Percentiles rank a stretch among this genome's conserved stretches.
Conservation (phyloP, 2,888 invertebrate genomes). For the Atethmia centrago region DNA sequence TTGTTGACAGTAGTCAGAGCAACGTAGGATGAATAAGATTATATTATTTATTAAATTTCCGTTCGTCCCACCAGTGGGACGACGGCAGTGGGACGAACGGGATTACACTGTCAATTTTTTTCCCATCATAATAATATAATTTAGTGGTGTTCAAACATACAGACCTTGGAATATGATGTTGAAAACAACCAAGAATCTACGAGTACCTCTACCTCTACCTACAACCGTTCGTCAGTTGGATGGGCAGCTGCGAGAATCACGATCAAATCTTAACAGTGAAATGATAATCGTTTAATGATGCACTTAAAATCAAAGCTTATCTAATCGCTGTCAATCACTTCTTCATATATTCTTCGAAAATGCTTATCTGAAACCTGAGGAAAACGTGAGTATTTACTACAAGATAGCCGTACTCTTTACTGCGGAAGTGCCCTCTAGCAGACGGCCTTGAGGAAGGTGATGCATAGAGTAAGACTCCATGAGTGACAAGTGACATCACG, state of each 20-base stretch:
- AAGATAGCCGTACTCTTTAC: neutral
- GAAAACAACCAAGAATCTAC: too few relatives aligned
- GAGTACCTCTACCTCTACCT: neutral
- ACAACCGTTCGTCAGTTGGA: neutral
- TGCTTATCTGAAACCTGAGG: neutral
- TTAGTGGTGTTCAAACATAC: neutral
- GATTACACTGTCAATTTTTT: too few relatives aligned
- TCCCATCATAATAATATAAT: too few relatives aligned
- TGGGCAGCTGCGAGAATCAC: neutral
- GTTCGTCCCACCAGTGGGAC: too few relatives aligned
- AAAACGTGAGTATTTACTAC: neutral
- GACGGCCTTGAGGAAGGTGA: neutral
- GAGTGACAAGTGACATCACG: too few relatives aligned
- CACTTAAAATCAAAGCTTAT: slow-evolving; percentile 10
- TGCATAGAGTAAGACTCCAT: neutral
- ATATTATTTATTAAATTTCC: too few relatives aligned
- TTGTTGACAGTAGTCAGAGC: too few relatives aligned
- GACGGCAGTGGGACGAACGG: too few relatives aligned
- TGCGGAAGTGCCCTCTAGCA: neutral
- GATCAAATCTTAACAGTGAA: neutral
- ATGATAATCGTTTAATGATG: neutral
- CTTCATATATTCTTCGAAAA: neutral
- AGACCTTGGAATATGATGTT: neutral
- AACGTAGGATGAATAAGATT: too few relatives aligned
- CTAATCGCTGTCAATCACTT: neutral